Evolutionary conservation across 1,140 invertebrate species (phyloP), one percentile per base, ranked within the genome.

Genomic region (Drosophila nigromelanica): DNA sequence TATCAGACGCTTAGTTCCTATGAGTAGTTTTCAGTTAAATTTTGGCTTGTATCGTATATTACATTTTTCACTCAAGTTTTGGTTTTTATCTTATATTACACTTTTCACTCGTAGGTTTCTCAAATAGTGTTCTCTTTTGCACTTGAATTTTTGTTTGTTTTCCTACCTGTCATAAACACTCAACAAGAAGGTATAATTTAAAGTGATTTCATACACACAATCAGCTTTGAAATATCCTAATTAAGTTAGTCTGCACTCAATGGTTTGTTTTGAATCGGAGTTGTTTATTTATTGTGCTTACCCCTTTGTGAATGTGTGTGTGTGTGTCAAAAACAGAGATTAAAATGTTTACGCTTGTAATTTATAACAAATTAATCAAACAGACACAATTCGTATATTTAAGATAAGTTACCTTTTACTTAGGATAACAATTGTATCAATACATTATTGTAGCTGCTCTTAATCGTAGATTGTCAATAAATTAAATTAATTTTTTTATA

Each of bases 241-340:
- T 73, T 69, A 24, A 61, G 48, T 69, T 62, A 40, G 70, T 56
- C 71, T 73, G 71, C 51, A 69, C 50, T 69, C 64, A 69, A 73
- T 73, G 64, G 64, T 11, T 18, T 59, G 55, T 54, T 73, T 54
- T 60, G 64, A 48, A 42, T 55, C 42, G 15, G 10, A 21, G 37
- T 35, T 12, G 70, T 33, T 55, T 73, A 69, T 69, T 69, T 61
- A 48, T 40, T 14, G 18, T 61, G 42, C 30, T 27, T 24, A 52
- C 12, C 56, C 33, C 64, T 61, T 67, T 73, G 67, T 55, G 42
- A n/a, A n/a, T n/a, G 33, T 18, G 37, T 52, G 64, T 42, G 56
- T 18, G 12, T 37, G 35, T 66, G 69, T 72, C 71, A 14, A 33
- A 62, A 73, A 55, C 71, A 69, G 71, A 55, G 50, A 61, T 60